These are phyloP conservation scores for Beroe forskalii DNA, from an alignment of 37 sponge, comb jelly and placozoan genomes.

Conservation along the genomic window DNA sequence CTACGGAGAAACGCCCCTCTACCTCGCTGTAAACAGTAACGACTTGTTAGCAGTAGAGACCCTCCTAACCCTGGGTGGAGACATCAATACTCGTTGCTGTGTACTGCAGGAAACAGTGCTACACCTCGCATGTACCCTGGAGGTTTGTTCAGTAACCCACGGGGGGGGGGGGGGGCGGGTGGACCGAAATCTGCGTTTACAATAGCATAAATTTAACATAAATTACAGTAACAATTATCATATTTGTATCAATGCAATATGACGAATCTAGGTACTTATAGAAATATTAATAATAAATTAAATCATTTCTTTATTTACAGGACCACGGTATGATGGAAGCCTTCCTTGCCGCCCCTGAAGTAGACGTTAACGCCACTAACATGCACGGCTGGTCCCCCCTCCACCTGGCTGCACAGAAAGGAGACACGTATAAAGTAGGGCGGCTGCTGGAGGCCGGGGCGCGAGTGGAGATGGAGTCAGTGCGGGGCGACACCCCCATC, in stretches of 20 bases:
- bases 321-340: conserved; percentile 15
- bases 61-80: background rate
- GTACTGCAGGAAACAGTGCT: conserved; percentile 27
- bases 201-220: no score
- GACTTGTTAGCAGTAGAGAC: background rate
- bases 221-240: no score
- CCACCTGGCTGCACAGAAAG: background rate
- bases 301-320: no score
- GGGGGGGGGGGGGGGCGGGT: no score
- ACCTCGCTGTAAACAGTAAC: background rate
- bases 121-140: conserved; percentile 31
- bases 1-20: conserved; percentile 42
- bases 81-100: conserved; percentile 22
- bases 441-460: conserved; percentile 1
- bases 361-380: conserved; percentile 2
- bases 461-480: background rate
- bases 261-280: no score
- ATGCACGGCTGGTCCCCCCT: conserved; percentile 54
- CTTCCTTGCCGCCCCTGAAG: background rate
- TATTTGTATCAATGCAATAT: no score
- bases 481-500: conserved; percentile 25
- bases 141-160: no score
- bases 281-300: no score
- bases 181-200: no score
- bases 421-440: conserved; percentile 22